Conservation (phyloP, 2,797 vertebrate genomes). For the Pipistrellus pygmaeus region DNA sequence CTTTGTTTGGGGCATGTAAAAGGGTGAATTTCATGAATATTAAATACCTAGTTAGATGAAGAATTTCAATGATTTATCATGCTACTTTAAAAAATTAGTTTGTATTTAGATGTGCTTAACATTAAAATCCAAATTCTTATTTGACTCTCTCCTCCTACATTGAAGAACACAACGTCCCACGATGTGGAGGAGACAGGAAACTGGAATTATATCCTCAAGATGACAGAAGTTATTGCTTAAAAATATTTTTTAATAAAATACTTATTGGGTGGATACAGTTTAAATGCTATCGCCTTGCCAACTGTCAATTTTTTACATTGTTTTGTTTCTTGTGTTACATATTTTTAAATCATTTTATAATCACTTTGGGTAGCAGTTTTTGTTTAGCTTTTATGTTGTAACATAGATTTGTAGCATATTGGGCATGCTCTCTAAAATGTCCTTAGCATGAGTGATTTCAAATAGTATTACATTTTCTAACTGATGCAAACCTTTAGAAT, state of each 20-base stretch:
- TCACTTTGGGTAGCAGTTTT: conserved; percentile 29
- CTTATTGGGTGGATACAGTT: conserved; percentile 29
- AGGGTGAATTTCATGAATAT: neutral
- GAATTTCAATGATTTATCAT: conserved; percentile 26
- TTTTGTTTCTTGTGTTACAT: neutral
- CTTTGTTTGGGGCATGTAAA: conserved; percentile 10
- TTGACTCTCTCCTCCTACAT: conserved; percentile 19
- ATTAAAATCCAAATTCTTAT: conserved; percentile 67
- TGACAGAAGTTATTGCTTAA: conserved; percentile 64
- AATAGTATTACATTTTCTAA: neutral
- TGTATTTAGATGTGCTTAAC: conserved; percentile 52
- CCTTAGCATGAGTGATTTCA: conserved; percentile 36
- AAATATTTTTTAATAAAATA: conserved; percentile 19
- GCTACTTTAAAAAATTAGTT: conserved; percentile 31
- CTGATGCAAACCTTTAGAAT: neutral
- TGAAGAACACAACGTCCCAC: conserved; percentile 41
- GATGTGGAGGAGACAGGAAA: conserved; percentile 64
- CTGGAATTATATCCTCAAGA: conserved; percentile 70
- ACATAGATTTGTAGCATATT: neutral
- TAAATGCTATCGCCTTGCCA: conserved; percentile 21
- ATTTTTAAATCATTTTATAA: neutral
- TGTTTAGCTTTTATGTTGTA: neutral
- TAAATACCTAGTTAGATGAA: conserved; percentile 13
- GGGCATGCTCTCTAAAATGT: neutral
- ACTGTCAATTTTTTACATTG: conserved; percentile 2